Evolutionary conservation across 2,113 vertebrate species (phyloP).

Genomic region (Zosterops hypoxanthus): DNA sequence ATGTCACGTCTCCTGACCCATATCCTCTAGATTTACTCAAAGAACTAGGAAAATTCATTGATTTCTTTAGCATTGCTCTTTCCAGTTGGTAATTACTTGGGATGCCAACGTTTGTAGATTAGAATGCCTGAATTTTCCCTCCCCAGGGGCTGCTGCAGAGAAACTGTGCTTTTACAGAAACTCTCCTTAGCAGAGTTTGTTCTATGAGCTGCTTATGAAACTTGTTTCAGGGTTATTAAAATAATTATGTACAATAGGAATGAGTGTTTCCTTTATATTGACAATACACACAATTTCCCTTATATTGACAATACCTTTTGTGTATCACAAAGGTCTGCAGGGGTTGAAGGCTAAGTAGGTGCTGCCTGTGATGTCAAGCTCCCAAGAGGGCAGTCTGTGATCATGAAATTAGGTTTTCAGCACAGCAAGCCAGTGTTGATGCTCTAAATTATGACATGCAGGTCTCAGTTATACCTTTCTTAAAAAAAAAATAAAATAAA

Average conservation of each 20-base stretch:
- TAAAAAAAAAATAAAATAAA: neutral
- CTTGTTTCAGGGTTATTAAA: neutral
- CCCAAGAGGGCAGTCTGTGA: neutral
- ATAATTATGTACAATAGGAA: neutral
- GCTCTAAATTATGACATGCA: neutral
- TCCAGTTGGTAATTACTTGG: neutral
- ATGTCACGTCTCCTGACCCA: neutral
- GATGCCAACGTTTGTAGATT: neutral
- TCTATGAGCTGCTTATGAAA: neutral
- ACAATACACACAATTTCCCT: too few relatives aligned
- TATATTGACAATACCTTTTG: neutral
- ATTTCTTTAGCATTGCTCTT: neutral
- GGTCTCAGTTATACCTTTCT: neutral
- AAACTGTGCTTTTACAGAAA: neutral
- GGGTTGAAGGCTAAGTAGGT: neutral
- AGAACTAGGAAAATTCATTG: neutral
- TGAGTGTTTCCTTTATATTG: neutral
- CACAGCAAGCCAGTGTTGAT: neutral
- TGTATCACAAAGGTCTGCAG: neutral
- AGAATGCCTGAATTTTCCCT: neutral
- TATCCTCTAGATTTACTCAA: neutral
- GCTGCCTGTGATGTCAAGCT: neutral
- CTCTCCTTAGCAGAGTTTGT: neutral
- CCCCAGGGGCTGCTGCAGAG: neutral
- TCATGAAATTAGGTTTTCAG: neutral